Percentiles rank a stretch among this genome's conserved stretches.
Evolutionary conservation across 2,888 invertebrate species (phyloP).

Genomic region (Cephus spinipes): DNA sequence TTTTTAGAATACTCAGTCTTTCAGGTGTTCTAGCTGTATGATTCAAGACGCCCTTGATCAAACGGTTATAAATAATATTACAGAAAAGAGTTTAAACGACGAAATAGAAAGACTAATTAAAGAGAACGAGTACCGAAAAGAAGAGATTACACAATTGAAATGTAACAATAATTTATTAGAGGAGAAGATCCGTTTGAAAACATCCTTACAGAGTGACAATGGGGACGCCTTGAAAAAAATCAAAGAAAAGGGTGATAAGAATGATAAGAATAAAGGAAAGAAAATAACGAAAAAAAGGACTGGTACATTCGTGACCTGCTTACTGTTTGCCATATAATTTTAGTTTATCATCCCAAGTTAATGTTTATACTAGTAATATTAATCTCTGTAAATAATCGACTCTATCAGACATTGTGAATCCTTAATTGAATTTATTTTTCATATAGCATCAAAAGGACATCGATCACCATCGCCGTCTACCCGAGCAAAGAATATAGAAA

Average conservation of each 20-base stretch:
- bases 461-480: conserved; percentile 29
- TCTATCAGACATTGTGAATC: not conserved
- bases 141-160: conserved; percentile 67
- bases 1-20: not conserved
- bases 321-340: not conserved
- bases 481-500: conserved; percentile 26
- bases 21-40: not conserved
- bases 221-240: conserved; percentile 26
- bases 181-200: conserved; percentile 33
- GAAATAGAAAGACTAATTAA: conserved; percentile 69
- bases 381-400: not conserved
- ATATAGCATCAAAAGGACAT: conserved; percentile 25
- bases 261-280: conserved; percentile 45
- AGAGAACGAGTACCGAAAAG: conserved; percentile 64
- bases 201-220: conserved; percentile 19
- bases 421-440: not conserved
- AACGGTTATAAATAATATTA: conserved; percentile 33
- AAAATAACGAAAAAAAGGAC: conserved; percentile 34
- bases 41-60: not conserved
- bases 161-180: conserved; percentile 46
- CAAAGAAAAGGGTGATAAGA: conserved; percentile 42
- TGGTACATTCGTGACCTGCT: conserved; percentile 31
- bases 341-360: not conserved
- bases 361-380: not conserved
- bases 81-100: conserved; percentile 69